phyloP scores from a whole-genome alignment of 2,888 invertebrate genomes.

The Acronicta psi region DNA sequence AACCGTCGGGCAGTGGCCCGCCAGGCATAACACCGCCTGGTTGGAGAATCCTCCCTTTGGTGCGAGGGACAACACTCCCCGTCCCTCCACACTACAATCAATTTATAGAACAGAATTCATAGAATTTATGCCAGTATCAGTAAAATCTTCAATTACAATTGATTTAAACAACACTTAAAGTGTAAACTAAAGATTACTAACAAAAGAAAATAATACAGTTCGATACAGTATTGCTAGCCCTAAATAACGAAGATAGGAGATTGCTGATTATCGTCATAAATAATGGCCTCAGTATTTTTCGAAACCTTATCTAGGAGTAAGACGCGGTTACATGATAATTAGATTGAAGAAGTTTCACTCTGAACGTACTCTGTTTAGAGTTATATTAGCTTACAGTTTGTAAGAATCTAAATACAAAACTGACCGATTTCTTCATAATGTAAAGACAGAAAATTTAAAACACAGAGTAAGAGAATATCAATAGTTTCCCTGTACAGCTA shows the following conservation, averaged over 20 bases:
- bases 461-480: too few relatives aligned
- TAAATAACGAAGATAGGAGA: constrained; percentile 38
- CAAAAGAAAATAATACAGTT: constrained; percentile 19
- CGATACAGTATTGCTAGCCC: constrained; percentile 15
- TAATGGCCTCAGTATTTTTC: constrained; percentile 50
- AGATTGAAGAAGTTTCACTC: constrained; percentile 3
- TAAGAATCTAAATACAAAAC: too few relatives aligned
- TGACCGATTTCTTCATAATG: too few relatives aligned
- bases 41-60: too few relatives aligned
- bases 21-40: too few relatives aligned
- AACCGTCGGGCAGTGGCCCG: too few relatives aligned
- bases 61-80: too few relatives aligned
- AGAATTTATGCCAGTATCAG: constrained; percentile 1
- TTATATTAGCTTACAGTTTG: too few relatives aligned
- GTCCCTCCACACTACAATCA: too few relatives aligned
- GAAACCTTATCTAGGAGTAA: constrained; percentile 35
- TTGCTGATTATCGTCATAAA: constrained; percentile 43
- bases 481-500: too few relatives aligned
- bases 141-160: constrained; percentile 29
- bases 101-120: neutral
- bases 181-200: constrained; percentile 15
- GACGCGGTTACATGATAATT: neutral
- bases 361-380: too few relatives aligned
- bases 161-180: constrained; percentile 31
- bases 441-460: too few relatives aligned